These are phyloP conservation scores for Hedya salicella DNA, from an alignment of 2,888 invertebrate species.

Conservation along the genomic window DNA sequence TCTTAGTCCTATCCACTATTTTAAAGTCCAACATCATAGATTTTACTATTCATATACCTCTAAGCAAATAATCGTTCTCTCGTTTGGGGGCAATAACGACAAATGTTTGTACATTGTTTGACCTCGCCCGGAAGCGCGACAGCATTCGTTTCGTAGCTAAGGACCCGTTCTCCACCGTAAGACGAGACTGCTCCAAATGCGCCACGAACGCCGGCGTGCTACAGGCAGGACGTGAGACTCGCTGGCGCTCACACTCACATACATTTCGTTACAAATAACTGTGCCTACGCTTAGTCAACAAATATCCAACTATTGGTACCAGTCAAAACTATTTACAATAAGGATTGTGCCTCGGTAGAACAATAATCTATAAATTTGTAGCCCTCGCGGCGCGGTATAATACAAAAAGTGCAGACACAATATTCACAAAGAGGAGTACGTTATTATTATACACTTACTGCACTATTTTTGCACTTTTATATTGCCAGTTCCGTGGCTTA, in stretches of 20 bases:
- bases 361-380: conserved; percentile 72
- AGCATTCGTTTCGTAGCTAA: conserved; percentile 8
- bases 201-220: conserved; percentile 13
- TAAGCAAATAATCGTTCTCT: conserved; percentile 68
- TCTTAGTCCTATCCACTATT: conserved; percentile 54
- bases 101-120: conserved; percentile 65
- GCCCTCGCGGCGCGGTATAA: conserved; percentile 71
- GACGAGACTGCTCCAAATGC: not conserved
- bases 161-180: not conserved
- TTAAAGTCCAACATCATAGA: conserved; percentile 65
- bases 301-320: conserved; percentile 70
- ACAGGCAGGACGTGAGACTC: conserved; percentile 48
- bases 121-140: conserved; percentile 39
- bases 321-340: conserved; percentile 82
- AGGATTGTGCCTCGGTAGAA: conserved; percentile 80
- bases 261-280: conserved; percentile 28
- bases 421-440: conserved; percentile 81
- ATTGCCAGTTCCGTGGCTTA: conserved; percentile 81
- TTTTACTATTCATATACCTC: conserved; percentile 67
- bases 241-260: conserved; percentile 30
- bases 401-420: conserved; percentile 81
- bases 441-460: conserved; percentile 76
- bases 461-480: conserved; percentile 83
- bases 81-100: conserved; percentile 59
- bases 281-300: conserved; percentile 64